Conservation (phyloP, 2,888 invertebrate species). For the Atrina japonica region DNA sequence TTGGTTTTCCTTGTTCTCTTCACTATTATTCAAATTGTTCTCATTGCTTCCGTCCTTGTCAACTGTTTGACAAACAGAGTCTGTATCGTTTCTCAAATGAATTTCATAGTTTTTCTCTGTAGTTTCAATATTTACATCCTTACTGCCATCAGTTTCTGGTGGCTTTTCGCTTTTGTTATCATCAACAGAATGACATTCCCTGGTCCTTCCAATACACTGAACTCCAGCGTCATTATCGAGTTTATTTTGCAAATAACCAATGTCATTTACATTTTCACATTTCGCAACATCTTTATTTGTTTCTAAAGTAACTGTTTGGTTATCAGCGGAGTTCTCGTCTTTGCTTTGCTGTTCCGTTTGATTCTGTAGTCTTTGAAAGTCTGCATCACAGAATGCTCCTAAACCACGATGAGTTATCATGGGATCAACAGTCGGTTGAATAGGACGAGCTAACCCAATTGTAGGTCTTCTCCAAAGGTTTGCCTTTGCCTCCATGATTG, state of each 20-base stretch:
- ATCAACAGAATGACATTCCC: no score
- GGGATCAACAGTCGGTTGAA: conserved; percentile 55
- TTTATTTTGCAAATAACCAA: background rate
- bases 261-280: background rate
- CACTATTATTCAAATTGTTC: background rate
- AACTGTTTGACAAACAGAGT: background rate
- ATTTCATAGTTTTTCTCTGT: background rate
- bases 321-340: background rate
- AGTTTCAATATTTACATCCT: background rate
- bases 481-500: conserved; percentile 87
- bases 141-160: background rate
- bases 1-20: background rate
- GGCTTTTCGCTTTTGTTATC: background rate
- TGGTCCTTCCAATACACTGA: background rate
- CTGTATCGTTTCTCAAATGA: no score
- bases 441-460: conserved; percentile 58
- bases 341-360: background rate
- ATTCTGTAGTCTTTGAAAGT: conserved; percentile 40
- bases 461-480: conserved; percentile 80
- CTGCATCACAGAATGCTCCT: conserved; percentile 59
- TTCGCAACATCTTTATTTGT: background rate
- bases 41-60: background rate
- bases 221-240: background rate
- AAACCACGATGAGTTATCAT: conserved; percentile 67
- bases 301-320: no score